phyloP scores from a whole-genome alignment of 2,888 invertebrate species.

The Thecophora atra region DNA sequence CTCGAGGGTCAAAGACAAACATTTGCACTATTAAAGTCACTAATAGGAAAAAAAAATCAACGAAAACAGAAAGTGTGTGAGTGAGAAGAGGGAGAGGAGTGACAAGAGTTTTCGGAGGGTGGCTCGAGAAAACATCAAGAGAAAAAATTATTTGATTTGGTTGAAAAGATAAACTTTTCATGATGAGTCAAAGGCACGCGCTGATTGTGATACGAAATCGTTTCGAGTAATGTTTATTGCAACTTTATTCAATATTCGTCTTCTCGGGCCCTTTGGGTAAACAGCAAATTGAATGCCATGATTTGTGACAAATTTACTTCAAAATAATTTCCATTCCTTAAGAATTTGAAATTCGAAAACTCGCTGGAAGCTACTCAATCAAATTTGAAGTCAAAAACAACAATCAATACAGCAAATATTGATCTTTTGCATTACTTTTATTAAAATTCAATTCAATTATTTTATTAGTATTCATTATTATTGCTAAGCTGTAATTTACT shows the following conservation, averaged over 20 bases:
- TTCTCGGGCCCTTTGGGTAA: slow-evolving; percentile 10
- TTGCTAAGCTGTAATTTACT: no score
- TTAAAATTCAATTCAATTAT: no score
- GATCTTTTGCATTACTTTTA: no score
- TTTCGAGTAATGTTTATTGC: slow-evolving; percentile 31
- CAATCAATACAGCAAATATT: no score
- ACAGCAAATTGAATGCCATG: slow-evolving; percentile 19
- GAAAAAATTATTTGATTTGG: slow-evolving; percentile 15
- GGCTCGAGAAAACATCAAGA: not conserved
- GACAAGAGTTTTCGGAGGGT: not conserved
- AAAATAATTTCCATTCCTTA: slow-evolving; percentile 15
- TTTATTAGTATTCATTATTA: no score
- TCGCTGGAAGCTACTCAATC: no score
- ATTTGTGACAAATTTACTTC: slow-evolving; percentile 26
- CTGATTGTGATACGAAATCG: slow-evolving; percentile 4
- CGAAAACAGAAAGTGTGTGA: not conserved
- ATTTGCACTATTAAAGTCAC: slow-evolving; percentile 60
- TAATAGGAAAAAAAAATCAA: slow-evolving; percentile 36
- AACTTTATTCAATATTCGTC: slow-evolving; percentile 25
- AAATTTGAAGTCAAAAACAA: no score
- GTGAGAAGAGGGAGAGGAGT: not conserved
- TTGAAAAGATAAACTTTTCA: slow-evolving; percentile 3
- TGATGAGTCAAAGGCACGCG: not conserved
- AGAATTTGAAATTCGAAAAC: no score
- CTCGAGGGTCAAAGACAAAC: slow-evolving; percentile 50